These are phyloP conservation scores for Marmota monax DNA, from an alignment of 2,113 vertebrate genomes.

Conservation along the genomic window DNA sequence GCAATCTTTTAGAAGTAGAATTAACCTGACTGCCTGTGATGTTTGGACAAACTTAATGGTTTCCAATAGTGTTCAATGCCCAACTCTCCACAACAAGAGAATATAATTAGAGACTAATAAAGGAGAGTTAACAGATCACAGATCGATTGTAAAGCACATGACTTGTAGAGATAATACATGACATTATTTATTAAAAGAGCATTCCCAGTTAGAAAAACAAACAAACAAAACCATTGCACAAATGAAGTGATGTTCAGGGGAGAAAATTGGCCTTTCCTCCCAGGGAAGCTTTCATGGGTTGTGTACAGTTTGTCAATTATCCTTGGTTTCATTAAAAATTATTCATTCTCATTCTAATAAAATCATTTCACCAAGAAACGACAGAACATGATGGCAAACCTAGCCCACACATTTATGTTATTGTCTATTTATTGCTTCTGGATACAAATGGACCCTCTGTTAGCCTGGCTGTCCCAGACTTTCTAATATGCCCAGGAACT, in stretches of 20 bases:
- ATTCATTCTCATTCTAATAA: constrained; percentile 44
- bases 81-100: constrained; percentile 25
- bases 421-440: constrained; percentile 35
- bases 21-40: constrained; percentile 56
- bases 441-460: not conserved
- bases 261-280: not conserved
- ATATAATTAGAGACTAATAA: constrained; percentile 51
- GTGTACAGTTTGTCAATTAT: constrained; percentile 44
- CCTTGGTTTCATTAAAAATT: constrained; percentile 44
- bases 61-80: constrained; percentile 64
- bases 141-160: constrained; percentile 10
- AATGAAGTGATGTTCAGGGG: not conserved
- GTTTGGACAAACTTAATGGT: constrained; percentile 60
- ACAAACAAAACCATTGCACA: not conserved
- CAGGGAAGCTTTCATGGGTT: not conserved
- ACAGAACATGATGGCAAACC: not conserved
- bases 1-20: constrained; percentile 71
- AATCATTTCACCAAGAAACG: not conserved
- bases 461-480: constrained; percentile 13
- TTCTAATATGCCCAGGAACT: constrained; percentile 12
- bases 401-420: not conserved
- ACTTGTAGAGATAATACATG: constrained; percentile 51
- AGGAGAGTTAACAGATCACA: not conserved
- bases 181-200: constrained; percentile 19
- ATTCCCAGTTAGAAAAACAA: constrained; percentile 1